Evolutionary conservation across 2,888 invertebrate species (phyloP).

Genomic region (Melanotus villosus): DNA sequence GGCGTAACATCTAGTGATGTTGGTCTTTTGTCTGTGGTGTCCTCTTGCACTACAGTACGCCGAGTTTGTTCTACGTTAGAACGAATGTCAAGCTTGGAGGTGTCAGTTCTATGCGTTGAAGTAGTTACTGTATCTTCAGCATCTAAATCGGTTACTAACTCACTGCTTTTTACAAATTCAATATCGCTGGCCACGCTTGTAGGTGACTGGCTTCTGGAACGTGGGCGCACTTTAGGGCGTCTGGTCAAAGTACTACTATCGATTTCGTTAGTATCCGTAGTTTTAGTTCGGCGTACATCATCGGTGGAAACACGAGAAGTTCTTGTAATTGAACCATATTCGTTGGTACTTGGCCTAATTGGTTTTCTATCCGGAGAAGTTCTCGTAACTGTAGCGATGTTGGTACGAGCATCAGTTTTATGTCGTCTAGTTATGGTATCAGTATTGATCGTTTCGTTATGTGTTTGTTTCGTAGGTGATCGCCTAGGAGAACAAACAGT

Average conservation of each 20-base stretch:
- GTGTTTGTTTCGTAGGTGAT: conserved; percentile 12
- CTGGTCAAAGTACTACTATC: conserved; percentile 57
- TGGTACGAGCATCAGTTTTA: conserved; percentile 7
- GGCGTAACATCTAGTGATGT: conserved; percentile 37
- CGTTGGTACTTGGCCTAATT: background rate
- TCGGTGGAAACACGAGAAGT: background rate
- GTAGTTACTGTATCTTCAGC: conserved; percentile 49
- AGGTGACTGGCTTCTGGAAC: conserved; percentile 68
- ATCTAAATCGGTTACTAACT: conserved; percentile 63
- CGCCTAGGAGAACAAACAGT: background rate
- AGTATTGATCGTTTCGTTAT: background rate
- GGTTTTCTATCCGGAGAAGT: conserved; percentile 42
- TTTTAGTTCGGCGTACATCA: background rate
- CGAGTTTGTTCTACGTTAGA: background rate
- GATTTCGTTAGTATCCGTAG: conserved; percentile 31
- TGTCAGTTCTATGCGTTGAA: conserved; percentile 42
- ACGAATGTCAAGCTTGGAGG: background rate
- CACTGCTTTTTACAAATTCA: conserved; percentile 61
- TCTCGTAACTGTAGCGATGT: conserved; percentile 26
- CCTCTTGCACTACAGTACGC: background rate
- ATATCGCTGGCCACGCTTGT: conserved; percentile 74
- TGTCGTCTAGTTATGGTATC: conserved; percentile 40
- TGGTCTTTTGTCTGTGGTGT: conserved; percentile 14
- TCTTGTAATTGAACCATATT: background rate
- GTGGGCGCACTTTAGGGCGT: conserved; percentile 38